Evolutionary conservation across 2,797 vertebrate genomes (phyloP).

Genomic region (Coendou prehensilis): DNA sequence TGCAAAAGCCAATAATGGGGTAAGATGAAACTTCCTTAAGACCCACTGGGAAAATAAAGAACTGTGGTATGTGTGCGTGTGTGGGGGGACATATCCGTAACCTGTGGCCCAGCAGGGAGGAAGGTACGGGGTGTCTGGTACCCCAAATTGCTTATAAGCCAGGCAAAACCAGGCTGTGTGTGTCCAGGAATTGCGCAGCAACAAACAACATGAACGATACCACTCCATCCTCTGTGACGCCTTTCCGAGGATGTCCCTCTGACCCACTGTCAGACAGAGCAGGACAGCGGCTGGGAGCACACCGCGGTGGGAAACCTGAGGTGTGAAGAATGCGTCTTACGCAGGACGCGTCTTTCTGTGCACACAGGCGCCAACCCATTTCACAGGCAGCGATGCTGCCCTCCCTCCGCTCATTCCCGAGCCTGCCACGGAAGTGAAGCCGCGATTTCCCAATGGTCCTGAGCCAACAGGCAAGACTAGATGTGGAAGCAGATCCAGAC

Average conservation of each 20-base stretch:
- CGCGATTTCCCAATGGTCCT: constrained; percentile 83
- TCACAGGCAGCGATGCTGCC: neutral
- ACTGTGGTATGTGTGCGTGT: rapidly evolving
- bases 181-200: neutral
- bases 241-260: neutral
- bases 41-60: neutral
- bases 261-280: neutral
- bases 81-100: neutral
- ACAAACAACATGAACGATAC: neutral
- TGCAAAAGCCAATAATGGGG: neutral
- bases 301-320: neutral
- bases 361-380: neutral
- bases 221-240: neutral
- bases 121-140: neutral
- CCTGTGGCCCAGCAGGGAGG: neutral
- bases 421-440: constrained; percentile 78
- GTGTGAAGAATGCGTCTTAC: neutral
- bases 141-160: neutral
- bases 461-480: constrained; percentile 84
- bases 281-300: neutral
- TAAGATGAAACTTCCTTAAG: neutral
- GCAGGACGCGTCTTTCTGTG: neutral
- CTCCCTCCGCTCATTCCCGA: constrained; percentile 73
- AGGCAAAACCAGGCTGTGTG: neutral
- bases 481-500: constrained; percentile 86